These are phyloP conservation scores for Temnothorax curvispinosus DNA, from an alignment of 1,140 invertebrate species.

Conservation along the genomic window DNA sequence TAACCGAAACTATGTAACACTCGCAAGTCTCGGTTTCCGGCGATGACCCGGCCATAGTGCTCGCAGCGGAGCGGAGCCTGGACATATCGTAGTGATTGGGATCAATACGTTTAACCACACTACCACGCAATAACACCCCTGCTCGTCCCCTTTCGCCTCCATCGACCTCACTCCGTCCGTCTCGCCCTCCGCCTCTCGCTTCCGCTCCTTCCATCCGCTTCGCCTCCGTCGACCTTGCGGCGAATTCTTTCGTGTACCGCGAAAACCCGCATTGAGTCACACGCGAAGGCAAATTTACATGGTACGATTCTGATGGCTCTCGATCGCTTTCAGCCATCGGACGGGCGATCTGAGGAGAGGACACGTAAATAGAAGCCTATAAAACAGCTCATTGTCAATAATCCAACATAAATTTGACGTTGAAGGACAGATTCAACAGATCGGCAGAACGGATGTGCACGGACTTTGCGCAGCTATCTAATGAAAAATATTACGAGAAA, in stretches of 20 bases:
- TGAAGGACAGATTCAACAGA: neutral
- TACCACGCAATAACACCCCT: conserved; percentile 69
- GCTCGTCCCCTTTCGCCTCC: conserved; percentile 65
- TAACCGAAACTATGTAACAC: neutral
- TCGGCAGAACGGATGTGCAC: neutral
- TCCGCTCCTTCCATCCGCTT: conserved; percentile 46
- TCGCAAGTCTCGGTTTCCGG: conserved; percentile 30
- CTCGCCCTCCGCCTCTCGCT: conserved; percentile 48
- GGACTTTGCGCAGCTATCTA: neutral
- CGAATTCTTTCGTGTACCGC: conserved; percentile 59
- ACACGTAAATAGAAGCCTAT: neutral
- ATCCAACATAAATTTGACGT: neutral
- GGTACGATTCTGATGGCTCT: neutral
- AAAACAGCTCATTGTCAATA: neutral
- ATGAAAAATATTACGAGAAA: neutral
- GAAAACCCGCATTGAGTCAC: conserved; percentile 55
- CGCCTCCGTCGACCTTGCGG: conserved; percentile 60
- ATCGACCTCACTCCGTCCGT: conserved; percentile 63
- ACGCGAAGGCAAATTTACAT: conserved; percentile 22
- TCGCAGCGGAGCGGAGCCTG: conserved; percentile 57
- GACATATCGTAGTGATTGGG: conserved; percentile 75
- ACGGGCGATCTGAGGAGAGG: neutral
- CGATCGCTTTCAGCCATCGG: neutral
- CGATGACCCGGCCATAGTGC: conserved; percentile 63
- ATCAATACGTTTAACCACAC: conserved; percentile 76